Evolutionary conservation across 1,140 invertebrate species (phyloP).

Genomic region (Leptopilina boulardi): DNA sequence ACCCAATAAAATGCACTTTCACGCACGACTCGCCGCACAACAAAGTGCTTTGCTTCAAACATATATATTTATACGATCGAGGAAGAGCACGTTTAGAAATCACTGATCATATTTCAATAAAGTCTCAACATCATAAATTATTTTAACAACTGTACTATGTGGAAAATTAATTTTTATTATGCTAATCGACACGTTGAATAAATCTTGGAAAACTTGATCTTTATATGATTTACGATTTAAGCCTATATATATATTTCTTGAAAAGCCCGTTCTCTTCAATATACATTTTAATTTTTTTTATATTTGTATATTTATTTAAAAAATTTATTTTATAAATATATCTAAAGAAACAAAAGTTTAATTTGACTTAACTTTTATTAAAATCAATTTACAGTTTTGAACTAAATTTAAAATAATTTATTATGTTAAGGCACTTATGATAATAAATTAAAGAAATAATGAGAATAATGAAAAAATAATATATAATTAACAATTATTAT

Average conservation of each 20-base stretch:
- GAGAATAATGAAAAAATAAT: too few relatives aligned
- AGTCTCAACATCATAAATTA: slow-evolving; percentile 20
- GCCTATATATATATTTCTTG: not conserved
- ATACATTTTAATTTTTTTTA: not conserved
- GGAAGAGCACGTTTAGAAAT: slow-evolving; percentile 32
- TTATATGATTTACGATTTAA: not conserved
- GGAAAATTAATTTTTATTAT: slow-evolving; percentile 10
- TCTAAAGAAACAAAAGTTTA: too few relatives aligned
- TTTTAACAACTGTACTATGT: slow-evolving; percentile 12
- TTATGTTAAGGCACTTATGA: too few relatives aligned
- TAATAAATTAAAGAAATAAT: too few relatives aligned
- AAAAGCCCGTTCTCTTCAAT: not conserved
- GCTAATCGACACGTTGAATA: not conserved
- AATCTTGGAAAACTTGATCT: slow-evolving; percentile 24
- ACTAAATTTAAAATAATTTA: too few relatives aligned
- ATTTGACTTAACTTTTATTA: too few relatives aligned
- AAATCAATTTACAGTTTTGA: too few relatives aligned
- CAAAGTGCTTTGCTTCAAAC: not conserved
- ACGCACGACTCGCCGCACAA: slow-evolving; percentile 27
- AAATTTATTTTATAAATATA: too few relatives aligned
- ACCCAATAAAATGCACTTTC: slow-evolving; percentile 31
- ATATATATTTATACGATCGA: slow-evolving; percentile 1
- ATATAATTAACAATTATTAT: too few relatives aligned
- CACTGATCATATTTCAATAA: slow-evolving; percentile 33
- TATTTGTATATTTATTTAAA: not conserved